Conservation (phyloP, 2,888 invertebrate species). For the Eilema griseolum region DNA sequence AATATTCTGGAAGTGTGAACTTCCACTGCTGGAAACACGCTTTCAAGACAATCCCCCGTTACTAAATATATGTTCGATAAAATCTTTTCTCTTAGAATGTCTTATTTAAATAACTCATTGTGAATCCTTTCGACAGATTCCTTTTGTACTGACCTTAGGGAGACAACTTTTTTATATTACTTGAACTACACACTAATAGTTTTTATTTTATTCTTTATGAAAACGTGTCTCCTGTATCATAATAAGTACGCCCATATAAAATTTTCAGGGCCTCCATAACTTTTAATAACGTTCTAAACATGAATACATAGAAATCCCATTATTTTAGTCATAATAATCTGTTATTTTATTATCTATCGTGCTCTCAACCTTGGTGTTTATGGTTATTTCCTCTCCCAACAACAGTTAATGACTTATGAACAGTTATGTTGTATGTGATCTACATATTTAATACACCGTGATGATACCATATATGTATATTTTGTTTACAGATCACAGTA, state of each 20-base stretch:
- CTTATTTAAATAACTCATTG: too few relatives aligned
- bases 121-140: too few relatives aligned
- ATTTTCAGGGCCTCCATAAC: neutral
- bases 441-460: neutral
- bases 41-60: too few relatives aligned
- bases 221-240: neutral
- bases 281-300: neutral
- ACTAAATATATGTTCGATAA: too few relatives aligned
- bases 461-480: constrained; percentile 12
- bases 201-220: neutral
- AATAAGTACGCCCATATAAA: neutral
- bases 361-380: constrained; percentile 10
- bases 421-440: neutral
- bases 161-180: too few relatives aligned
- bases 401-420: constrained; percentile 7
- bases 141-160: too few relatives aligned
- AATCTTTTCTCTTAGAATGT: too few relatives aligned
- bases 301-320: neutral
- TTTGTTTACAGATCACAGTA: constrained; percentile 91
- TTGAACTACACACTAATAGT: too few relatives aligned
- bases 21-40: too few relatives aligned
- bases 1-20: too few relatives aligned
- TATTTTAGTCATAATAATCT: constrained; percentile 16
- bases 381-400: neutral
- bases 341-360: constrained; percentile 2